Evolutionary conservation across 2,888 invertebrate species (phyloP).

Genomic region (Tipula confusa): DNA sequence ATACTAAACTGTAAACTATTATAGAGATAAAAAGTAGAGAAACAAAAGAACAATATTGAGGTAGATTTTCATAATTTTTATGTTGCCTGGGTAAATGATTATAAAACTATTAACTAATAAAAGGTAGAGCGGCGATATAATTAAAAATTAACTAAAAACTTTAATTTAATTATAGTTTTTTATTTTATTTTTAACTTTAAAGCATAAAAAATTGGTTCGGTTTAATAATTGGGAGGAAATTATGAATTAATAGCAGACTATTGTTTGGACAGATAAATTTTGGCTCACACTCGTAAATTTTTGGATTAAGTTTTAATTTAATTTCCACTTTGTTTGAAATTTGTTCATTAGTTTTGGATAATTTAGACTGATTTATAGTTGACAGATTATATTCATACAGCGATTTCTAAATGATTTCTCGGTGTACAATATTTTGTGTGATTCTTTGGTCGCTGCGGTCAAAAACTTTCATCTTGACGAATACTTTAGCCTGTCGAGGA

Average conservation of each 20-base stretch:
- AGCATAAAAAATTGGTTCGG: neutral
- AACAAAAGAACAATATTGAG: neutral
- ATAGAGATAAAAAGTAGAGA: neutral
- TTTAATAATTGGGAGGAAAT: neutral
- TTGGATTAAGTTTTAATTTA: no score
- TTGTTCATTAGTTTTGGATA: no score
- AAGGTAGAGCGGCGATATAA: neutral
- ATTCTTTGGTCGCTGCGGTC: no score
- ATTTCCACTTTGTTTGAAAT: no score
- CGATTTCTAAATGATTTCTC: no score
- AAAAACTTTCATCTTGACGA: no score
- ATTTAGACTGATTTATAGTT: no score
- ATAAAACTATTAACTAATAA: conserved; percentile 1
- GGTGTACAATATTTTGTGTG: no score
- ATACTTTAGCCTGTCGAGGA: no score
- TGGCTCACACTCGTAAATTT: neutral
- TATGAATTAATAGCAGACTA: neutral
- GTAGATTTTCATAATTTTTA: neutral
- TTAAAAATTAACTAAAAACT: neutral
- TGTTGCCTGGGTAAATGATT: neutral
- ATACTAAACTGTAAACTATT: neutral
- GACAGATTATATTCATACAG: no score
- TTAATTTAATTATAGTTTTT: neutral
- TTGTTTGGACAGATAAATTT: neutral
- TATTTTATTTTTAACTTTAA: neutral